Evolutionary conservation across 1,140 invertebrate genomes (phyloP), one percentile per base, ranked within the genome.

Genomic region (Pygmarrhopalites habei): DNA sequence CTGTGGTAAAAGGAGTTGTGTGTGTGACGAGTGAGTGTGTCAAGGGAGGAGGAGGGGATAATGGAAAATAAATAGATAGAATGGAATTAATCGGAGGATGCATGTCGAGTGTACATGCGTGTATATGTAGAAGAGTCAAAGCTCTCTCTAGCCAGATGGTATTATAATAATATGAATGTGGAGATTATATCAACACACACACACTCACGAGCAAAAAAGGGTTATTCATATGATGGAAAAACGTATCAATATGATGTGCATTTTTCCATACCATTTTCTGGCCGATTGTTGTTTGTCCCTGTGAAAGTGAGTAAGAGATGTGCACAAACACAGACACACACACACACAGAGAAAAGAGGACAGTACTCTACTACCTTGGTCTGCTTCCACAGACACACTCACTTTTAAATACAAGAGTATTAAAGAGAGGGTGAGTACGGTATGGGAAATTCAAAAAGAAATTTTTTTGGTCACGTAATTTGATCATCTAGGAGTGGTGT

Each of bases 61-160:
- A 52, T 52, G 25, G 49, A 52, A 52, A 52, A 52, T 52, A 52
- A 52, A 52, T 52, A 52, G 49, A 52, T 52, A n/a, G 49, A 23
- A 14, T 28, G 49, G 25, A 52, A 52, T 52, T 52, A 52, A 52
- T 52, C 49, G 49, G 25, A n/a, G n/a, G n/a, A 52, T 52, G 28
- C 28, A 21, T 52, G 49, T 26, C 25, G 28, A 47, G 28, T 52
- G 28, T 52, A n/a, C n/a, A n/a, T n/a, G n/a, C n/a, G n/a, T n/a
- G n/a, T n/a, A n/a, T n/a, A n/a, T n/a, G n/a, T n/a, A n/a, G n/a
- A n/a, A n/a, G n/a, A n/a, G n/a, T n/a, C n/a, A n/a, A n/a, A n/a
- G n/a, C n/a, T n/a, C n/a, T n/a, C n/a, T n/a, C 25, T 52, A 26
- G 49, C 49, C 49, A 52, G 49, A 52, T 52, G 49, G 49, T 52